Conservation (phyloP, 2,113 vertebrate species). For the Cephalopterus ornatus region DNA sequence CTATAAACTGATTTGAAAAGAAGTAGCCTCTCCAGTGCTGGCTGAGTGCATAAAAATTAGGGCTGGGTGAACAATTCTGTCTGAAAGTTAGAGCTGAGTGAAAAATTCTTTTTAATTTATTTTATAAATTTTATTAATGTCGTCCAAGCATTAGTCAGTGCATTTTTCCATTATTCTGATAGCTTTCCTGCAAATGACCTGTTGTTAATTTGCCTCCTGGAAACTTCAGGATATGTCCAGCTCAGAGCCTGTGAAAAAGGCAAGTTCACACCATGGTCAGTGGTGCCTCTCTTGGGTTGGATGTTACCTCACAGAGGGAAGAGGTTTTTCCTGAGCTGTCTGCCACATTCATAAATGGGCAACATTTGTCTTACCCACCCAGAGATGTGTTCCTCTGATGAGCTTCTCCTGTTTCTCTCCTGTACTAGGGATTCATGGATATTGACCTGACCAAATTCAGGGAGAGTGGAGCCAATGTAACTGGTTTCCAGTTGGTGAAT, state of each 20-base stretch:
- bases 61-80: background rate
- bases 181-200: background rate
- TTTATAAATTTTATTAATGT: background rate
- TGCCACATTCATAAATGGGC: background rate
- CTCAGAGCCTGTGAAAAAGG: background rate
- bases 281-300: background rate
- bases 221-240: background rate
- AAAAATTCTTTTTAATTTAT: background rate
- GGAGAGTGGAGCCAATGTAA: conserved; percentile 94
- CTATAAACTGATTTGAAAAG: background rate
- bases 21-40: background rate
- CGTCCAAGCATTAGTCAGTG: background rate
- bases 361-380: background rate
- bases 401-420: background rate
- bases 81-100: background rate
- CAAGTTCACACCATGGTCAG: fast-evolving
- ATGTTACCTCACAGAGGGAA: background rate
- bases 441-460: conserved; percentile 93
- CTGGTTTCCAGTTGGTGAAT: conserved; percentile 96
- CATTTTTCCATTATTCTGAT: background rate
- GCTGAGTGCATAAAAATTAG: background rate
- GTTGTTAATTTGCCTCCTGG: background rate
- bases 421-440: conserved; percentile 91
- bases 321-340: background rate
- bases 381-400: background rate